Base-by-base conservation (phyloP, 2,888 invertebrate genomes). In the Thyatira batis region DNA sequence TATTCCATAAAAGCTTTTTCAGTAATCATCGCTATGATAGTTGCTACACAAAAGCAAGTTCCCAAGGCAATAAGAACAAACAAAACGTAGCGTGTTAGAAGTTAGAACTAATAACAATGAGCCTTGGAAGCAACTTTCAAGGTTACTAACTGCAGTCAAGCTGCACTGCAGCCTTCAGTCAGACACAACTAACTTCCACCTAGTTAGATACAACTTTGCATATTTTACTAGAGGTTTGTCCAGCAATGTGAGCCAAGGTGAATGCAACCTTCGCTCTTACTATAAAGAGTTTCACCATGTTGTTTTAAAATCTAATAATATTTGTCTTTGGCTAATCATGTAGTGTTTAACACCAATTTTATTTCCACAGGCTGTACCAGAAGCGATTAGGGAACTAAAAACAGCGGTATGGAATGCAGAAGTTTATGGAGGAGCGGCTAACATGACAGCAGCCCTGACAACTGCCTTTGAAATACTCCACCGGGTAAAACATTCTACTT, bases 391-490 rank as follows among this genome's bases (percentile, higher is more conserved):
- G 60, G 96, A 96, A 78, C 92, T 98, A 58, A 97, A 96, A 85
- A 94, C 95, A 28, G 95, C 95, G 0, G 85, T 97, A 58, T 95
- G 95, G 83, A 94, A 94, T 43, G 93, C 97, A 10, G 95, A 96
- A 65, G 94, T 95, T 71, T 95, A 96, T 57, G 95, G 97, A 46
- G 92, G 93, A 49, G 84, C 85, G 25, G 98, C 98, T 10, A 98
- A 99, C 87, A 96, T 99, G 81, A 97, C 98, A 0, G 95, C 95
- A 6, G 99, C 98, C 0, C 92, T 99, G n/a, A 95, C 95, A 52
- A 95, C 96, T 43, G 99, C 97, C 5, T 99, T 99, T 81, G 97
- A 97, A 85, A 94, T 99, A 60, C 93, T 99, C 50, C 96, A 96
- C 78, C 95, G 95, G 93, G 97, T 97, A 93, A 39, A 17, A 17